Evolutionary conservation across 35 echinoderm and acorn worm species (phyloP).

Genomic region (Stichopus chloronotus): DNA sequence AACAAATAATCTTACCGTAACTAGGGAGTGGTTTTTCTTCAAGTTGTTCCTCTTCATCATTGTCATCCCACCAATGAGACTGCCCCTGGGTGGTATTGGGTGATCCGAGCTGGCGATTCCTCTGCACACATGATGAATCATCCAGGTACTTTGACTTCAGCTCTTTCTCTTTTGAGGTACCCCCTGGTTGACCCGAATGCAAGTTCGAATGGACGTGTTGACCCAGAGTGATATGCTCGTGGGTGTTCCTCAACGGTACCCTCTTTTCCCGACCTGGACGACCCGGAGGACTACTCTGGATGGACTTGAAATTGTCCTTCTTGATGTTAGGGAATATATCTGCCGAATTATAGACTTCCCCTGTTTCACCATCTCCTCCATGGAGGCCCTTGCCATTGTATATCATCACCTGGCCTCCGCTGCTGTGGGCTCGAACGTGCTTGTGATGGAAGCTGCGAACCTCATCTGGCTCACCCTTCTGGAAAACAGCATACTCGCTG

Average conservation of each 20-base stretch:
- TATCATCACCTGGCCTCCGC: neutral
- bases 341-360: neutral
- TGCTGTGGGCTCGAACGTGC: slow-evolving; percentile 40
- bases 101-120: neutral
- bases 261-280: neutral
- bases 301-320: slow-evolving; percentile 3
- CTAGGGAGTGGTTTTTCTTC: slow-evolving; percentile 44
- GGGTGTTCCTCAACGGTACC: neutral
- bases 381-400: neutral
- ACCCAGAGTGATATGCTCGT: slow-evolving; percentile 36
- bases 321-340: slow-evolving; percentile 16
- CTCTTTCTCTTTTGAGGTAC: neutral
- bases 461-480: neutral
- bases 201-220: slow-evolving; percentile 30
- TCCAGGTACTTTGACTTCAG: neutral
- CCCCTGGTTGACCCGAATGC: neutral
- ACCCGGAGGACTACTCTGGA: neutral
- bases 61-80: slow-evolving; percentile 12
- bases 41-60: slow-evolving; percentile 3
- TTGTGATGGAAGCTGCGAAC: slow-evolving; percentile 5
- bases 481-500: slow-evolving; percentile 8
- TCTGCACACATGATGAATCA: neutral
- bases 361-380: neutral
- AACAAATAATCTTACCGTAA: slow-evolving; percentile 14
- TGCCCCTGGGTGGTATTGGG: neutral